phyloP scores from a whole-genome alignment of 1,140 invertebrate species.

The Tetramorium alpestre region DNA sequence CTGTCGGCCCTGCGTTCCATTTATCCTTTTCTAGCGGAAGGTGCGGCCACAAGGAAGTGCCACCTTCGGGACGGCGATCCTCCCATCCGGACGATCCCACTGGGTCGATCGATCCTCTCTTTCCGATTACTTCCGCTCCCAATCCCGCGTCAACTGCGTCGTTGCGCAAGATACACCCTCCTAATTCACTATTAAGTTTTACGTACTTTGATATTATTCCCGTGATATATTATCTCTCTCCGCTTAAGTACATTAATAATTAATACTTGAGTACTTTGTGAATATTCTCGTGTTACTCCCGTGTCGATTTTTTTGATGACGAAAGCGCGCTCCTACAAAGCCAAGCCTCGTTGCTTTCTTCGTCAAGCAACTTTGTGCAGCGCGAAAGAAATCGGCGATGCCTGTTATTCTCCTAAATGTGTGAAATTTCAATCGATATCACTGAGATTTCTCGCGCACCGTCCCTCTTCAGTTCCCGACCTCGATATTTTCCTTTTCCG shows the following conservation, averaged over 20 bases:
- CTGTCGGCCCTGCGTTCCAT: conserved; percentile 62
- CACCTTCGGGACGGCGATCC: conserved; percentile 36
- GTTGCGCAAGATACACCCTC: not conserved
- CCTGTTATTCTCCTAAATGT: not conserved
- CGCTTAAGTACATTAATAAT: not conserved
- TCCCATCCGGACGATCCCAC: conserved; percentile 60
- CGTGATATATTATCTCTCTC: not conserved
- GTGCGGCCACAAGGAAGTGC: conserved; percentile 22
- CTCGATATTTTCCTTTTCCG: conserved; percentile 30
- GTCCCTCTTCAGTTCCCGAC: conserved; percentile 11
- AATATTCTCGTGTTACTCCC: not conserved
- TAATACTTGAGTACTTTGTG: not conserved
- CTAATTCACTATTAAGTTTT: not conserved
- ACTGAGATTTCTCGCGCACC: not conserved
- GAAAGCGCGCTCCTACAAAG: not conserved
- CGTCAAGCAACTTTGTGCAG: not conserved
- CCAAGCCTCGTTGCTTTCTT: not conserved
- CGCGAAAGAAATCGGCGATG: not conserved
- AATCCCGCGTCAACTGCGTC: not conserved
- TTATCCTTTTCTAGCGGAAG: conserved; percentile 15
- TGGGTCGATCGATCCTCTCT: not conserved
- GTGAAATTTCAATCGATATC: not conserved
- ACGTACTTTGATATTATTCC: not conserved
- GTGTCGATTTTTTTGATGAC: not conserved
- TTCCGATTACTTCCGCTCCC: not conserved